phyloP scores from a whole-genome alignment of 2,797 vertebrate species.

The Notolabrus celidotus region DNA sequence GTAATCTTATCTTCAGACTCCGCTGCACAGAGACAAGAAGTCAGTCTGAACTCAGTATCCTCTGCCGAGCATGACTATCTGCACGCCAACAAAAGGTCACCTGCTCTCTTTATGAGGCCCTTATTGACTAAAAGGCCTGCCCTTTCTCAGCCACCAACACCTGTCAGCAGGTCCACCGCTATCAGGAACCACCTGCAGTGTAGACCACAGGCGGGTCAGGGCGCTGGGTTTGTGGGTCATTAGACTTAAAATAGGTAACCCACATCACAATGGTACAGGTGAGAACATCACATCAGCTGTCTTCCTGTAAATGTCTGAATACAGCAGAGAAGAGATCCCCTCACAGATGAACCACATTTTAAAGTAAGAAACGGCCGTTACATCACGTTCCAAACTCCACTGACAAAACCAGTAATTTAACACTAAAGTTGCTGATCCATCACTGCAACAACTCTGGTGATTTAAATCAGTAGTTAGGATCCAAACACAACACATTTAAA shows the following conservation, averaged over 20 bases:
- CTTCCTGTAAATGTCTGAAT: too few relatives aligned
- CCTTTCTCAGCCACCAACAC: background rate
- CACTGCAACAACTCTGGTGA: too few relatives aligned
- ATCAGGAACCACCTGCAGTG: background rate
- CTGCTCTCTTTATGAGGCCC: conserved; percentile 2
- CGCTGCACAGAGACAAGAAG: background rate
- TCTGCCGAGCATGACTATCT: background rate
- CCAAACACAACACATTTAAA: too few relatives aligned
- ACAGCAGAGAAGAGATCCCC: background rate
- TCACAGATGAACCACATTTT: background rate
- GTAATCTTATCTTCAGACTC: background rate
- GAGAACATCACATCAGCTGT: background rate
- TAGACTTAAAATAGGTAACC: conserved; percentile 11
- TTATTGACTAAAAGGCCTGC: background rate
- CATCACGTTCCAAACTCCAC: background rate
- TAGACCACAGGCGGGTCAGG: conserved; percentile 11
- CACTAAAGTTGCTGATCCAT: too few relatives aligned
- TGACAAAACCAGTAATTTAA: too few relatives aligned
- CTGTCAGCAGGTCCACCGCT: background rate
- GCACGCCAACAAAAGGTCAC: conserved; percentile 9
- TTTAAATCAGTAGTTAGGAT: too few relatives aligned
- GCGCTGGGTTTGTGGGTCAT: conserved; percentile 17
- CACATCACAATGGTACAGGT: background rate
- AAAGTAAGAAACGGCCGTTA: background rate
- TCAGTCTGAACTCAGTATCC: background rate